Percentiles rank a stretch among this genome's conserved stretches.
These are phyloP conservation scores for Drosophila robusta DNA, from an alignment of 2,888 invertebrate species.

Conservation along the genomic window DNA sequence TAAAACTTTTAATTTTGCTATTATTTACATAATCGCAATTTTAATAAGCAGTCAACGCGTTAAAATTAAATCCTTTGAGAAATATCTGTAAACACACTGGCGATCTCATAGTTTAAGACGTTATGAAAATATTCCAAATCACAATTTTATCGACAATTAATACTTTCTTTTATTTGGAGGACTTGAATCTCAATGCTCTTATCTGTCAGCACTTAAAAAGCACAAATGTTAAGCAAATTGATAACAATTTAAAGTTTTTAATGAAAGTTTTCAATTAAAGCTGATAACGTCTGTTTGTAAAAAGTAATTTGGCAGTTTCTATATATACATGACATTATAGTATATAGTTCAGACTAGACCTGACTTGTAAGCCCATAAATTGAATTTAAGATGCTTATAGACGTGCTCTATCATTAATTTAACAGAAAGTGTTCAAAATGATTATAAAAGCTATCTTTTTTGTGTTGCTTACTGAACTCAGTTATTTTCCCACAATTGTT, in stretches of 20 bases:
- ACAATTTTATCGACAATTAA: too few relatives aligned
- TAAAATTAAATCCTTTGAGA: too few relatives aligned
- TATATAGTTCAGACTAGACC: not conserved
- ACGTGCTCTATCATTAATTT: conserved; percentile 1
- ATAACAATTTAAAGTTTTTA: conserved; percentile 28
- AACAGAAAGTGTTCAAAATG: conserved; percentile 36
- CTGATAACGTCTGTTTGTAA: conserved; percentile 13
- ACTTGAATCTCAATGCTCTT: not conserved
- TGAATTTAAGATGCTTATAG: not conserved
- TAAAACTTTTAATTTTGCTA: too few relatives aligned
- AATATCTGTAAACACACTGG: too few relatives aligned
- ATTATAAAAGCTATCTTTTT: conserved; percentile 8
- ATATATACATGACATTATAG: not conserved
- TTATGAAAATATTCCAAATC: too few relatives aligned
- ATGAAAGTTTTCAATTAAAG: conserved; percentile 31
- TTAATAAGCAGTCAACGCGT: too few relatives aligned
- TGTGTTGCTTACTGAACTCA: not conserved
- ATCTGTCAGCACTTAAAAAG: conserved; percentile 1
- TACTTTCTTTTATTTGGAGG: not conserved
- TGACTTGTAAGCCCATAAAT: not conserved
- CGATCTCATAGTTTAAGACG: too few relatives aligned
- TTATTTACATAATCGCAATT: too few relatives aligned
- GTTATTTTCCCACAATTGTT: conserved; percentile 25
- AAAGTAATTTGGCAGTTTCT: conserved; percentile 3
- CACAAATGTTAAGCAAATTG: conserved; percentile 7